These are phyloP conservation scores for Napeogenes inachia DNA, from an alignment of 2,888 invertebrate species.

Conservation along the genomic window DNA sequence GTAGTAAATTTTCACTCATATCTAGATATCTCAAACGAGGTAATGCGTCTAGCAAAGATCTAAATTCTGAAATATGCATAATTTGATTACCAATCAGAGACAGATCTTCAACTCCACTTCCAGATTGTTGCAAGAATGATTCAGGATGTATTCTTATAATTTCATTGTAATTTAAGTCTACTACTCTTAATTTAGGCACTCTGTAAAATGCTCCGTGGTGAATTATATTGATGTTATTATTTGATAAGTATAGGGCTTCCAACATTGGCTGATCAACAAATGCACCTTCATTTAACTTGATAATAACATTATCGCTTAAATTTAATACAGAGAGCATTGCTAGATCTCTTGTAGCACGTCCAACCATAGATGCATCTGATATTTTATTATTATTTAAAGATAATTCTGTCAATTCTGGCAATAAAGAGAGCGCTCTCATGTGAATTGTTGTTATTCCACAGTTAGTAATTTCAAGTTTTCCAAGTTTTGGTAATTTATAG, in stretches of 20 bases:
- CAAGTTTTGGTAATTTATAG: slow-evolving; percentile 81
- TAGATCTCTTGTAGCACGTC: slow-evolving; percentile 85
- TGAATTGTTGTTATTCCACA: slow-evolving; percentile 88
- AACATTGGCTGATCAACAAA: slow-evolving; percentile 87
- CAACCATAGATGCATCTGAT: slow-evolving; percentile 88
- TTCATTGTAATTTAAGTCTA: slow-evolving; percentile 87
- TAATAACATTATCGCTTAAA: slow-evolving; percentile 84
- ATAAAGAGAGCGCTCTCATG: slow-evolving; percentile 83
- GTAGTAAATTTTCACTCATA: slow-evolving; percentile 85
- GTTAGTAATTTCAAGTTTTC: slow-evolving; percentile 84
- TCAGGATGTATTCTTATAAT: slow-evolving; percentile 88
- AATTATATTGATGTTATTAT: slow-evolving; percentile 85
- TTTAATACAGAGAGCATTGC: slow-evolving; percentile 83
- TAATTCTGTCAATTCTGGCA: slow-evolving; percentile 84
- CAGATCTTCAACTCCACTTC: slow-evolving; percentile 86
- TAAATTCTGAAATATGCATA: slow-evolving; percentile 83
- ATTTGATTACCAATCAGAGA: slow-evolving; percentile 87
- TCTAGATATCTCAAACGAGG: slow-evolving; percentile 88
- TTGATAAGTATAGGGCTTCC: slow-evolving; percentile 81
- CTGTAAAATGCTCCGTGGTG: slow-evolving; percentile 89
- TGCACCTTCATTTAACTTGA: slow-evolving; percentile 84
- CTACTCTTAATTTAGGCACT: slow-evolving; percentile 82
- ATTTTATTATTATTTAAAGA: slow-evolving; percentile 85
- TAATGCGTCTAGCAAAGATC: slow-evolving; percentile 85
- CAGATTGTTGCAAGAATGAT: slow-evolving; percentile 85